Evolutionary conservation across 2,797 vertebrate genomes (phyloP), one percentile per base, ranked within the genome.

Genomic region (Pitangus sulphuratus): DNA sequence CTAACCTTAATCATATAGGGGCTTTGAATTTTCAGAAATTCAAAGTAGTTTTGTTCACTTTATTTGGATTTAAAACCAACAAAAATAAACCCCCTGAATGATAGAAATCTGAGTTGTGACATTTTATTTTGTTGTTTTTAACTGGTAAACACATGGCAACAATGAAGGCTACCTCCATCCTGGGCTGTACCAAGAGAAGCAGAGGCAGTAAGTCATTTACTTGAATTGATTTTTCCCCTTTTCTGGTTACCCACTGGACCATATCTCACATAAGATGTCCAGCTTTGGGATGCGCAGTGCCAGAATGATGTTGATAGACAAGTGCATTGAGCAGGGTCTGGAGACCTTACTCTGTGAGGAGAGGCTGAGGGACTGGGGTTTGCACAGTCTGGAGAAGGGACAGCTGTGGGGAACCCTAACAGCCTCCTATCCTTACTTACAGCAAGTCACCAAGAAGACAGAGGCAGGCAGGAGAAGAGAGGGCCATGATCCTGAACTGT

Each of bases 361-460:
- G 39, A 35, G 14, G 7, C 26, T 47, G 25, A 7, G 12, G 31
- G 5, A 8, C 1, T 18, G 47, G 44, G 15, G 5, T 69, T 90
- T 89, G 47, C 26, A 33, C 8, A 58, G 19, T 4, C 22, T 33
- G 50, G 40, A 56, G 50, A 48, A 60, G 22, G 28, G 12, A 12
- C 15, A 72, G 50, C 42, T 51, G 4, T 53, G 14, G 44, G 28
- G 13, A 54, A 51, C 11, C 28, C 15, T 15, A 7, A 13, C 5
- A 65, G 19, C 12, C 31, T n/a, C 12, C 11, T 12, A 0, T 12
- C 28, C 35, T 40, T 60, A 16, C n/a, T 26, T 26, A 50, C 0
- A 3, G 19, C 17, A 18, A 56, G 17, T 84, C 40, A 54, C 12
- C 21, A 25, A 53, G 50, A 44, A 33, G 15, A 20, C 4, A 20